Evolutionary conservation across 2,888 invertebrate genomes (phyloP), one percentile per base, ranked within the genome.

Genomic region (Ormyrus labotus): DNA sequence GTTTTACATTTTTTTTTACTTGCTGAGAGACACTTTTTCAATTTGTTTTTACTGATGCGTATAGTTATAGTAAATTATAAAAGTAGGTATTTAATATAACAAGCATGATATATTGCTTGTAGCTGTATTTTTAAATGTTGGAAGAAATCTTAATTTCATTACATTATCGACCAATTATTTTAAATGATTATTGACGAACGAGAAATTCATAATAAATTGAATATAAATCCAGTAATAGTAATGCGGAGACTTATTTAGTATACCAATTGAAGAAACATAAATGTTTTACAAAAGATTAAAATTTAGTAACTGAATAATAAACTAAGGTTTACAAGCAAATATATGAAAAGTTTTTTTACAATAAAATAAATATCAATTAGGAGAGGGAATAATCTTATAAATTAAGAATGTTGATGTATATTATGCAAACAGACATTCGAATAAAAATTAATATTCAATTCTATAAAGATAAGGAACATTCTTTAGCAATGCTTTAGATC

Each of bases 271-370:
- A 47, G 48, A 73, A 73, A 65, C 47, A 73, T 57, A 65, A 64
- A 73, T 64, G 13, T 65, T 73, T 63, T 55, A 72, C 55, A 51
- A 68, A 55, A 60, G 9, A 69, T 70, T 63, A 69, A 69, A 77
- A 69, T 69, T 55, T 63, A 55, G 61, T 13, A 63, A 48, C 10
- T 61, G 47, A 51, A 61, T 53, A 55, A 63, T 61, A 51, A 60
- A 69, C 48, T 53, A 34, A 69, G 53, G 53, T 5, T 77, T 63
- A 63, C 55, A 55, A 77, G 34, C 48, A 60, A 34, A 57, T 51
- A 11, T 70, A 19, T n/a, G 34, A 34, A 34, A 34, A 13, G 60
- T 63, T 55, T 50, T 8, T n/a, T 68, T 53, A 61, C 6, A 34
- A 70, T 45, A 60, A 61, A 70, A 70, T 48, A 57, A 9, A 63